A percentile compares a stretch with the other conserved stretches of the same genome.
These are phyloP conservation scores for Pampusana beccarii DNA, from an alignment of 2,113 vertebrate species.

Conservation along the genomic window DNA sequence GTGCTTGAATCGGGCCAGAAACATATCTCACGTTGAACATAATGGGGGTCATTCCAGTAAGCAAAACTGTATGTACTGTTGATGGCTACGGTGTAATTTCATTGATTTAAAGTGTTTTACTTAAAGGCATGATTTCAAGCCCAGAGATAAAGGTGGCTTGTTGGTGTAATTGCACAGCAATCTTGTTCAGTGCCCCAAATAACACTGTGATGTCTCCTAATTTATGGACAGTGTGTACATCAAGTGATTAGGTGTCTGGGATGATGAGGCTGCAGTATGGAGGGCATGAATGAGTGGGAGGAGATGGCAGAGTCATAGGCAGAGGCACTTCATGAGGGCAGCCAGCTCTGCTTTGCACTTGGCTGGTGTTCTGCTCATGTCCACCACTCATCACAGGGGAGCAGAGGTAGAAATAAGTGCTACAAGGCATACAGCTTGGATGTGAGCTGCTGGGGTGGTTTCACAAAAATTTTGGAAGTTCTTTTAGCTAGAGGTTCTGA, in stretches of 20 bases:
- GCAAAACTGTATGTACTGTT: constrained; percentile 64
- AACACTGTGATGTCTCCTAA: constrained; percentile 51
- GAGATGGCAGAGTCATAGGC: constrained; percentile 29
- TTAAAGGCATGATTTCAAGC: constrained; percentile 54
- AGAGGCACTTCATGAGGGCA: not conserved
- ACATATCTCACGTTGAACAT: constrained; percentile 28
- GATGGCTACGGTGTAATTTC: constrained; percentile 52
- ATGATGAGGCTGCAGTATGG: constrained; percentile 38
- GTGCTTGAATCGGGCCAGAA: constrained; percentile 64
- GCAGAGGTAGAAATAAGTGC: not conserved
- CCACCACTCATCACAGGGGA: not conserved
- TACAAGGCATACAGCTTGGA: not conserved
- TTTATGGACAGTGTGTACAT: constrained; percentile 38
- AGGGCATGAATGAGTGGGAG: constrained; percentile 65
- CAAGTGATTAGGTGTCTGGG: constrained; percentile 57
- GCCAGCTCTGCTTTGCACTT: not conserved
- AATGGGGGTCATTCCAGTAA: constrained; percentile 60
- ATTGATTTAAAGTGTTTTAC: constrained; percentile 69
- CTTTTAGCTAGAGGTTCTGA: not conserved
- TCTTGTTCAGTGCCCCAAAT: constrained; percentile 59
- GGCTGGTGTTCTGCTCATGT: not conserved
- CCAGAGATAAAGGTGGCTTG: constrained; percentile 48
- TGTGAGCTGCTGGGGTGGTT: too few species aligned
- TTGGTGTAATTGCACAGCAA: constrained; percentile 65
- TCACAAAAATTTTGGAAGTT: not conserved